Evolutionary conservation across 1,140 invertebrate genomes (phyloP), one percentile per base, ranked within the genome.

Genomic region (Eubasilissa regina): DNA sequence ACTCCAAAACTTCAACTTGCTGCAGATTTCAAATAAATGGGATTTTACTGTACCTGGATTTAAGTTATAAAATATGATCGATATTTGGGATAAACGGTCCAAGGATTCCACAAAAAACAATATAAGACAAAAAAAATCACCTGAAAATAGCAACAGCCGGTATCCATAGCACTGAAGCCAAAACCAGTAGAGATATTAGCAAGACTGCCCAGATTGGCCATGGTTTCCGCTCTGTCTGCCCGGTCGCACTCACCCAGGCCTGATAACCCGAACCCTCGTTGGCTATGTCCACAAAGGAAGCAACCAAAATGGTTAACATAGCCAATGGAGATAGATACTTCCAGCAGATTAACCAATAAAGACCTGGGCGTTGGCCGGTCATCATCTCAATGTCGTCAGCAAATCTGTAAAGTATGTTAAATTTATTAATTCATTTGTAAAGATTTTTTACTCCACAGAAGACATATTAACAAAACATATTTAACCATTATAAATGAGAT

Each of bases 261-360:
- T 93, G 92, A 87, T 98, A 97, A 19, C 93, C 93, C 21, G 95
- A 95, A 0, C 96, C 96, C 80, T 95, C 93, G 0, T 93, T 91
- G 0, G 94, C 89, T 72, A 97, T 94, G 84, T 98, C 95, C 56
- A 94, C 89, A 83, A 98, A 93, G 47, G 96, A 97, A 0, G 96
- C 94, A 21, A 94, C 87, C 10, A 98, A 88, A 83, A 98, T 97
- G 77, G 94, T 93, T 17, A 97, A 86, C 97, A 98, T 98, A 0
- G 96, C 96, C 70, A 94, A 85, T 0, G 97, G 97, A 25, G 96
- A 97, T 10, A 98, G 86, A 84, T 97, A 98, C 84, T 97, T 97
- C 97, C 97, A 98, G 86, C 97, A 98, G 80, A 97, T 93, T 79
- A 97, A 87, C 96, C 96, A 98, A 85, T 97, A 98, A 4, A 96